Percentiles rank a stretch among this genome's conserved stretches.
phyloP scores from a whole-genome alignment of 2,888 invertebrate genomes.

The Syritta pipiens region DNA sequence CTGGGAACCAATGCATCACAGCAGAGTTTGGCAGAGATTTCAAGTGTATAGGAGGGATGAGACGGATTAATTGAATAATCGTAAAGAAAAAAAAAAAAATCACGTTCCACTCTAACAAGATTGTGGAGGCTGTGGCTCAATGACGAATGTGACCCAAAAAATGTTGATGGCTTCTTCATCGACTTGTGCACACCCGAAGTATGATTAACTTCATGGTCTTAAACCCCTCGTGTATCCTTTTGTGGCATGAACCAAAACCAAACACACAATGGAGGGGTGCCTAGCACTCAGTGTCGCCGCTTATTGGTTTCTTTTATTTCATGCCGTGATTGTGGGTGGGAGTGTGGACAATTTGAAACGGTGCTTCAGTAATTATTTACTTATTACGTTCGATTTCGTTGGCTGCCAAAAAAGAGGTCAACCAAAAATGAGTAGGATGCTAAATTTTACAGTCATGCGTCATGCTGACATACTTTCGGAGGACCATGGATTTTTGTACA shows the following conservation, averaged over 20 bases:
- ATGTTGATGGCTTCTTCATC: slow-evolving; percentile 4
- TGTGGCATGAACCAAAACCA: too few relatives aligned
- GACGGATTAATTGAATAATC: slow-evolving; percentile 42
- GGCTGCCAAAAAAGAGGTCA: slow-evolving; percentile 53
- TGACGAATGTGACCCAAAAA: slow-evolving; percentile 37
- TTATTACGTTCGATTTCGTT: slow-evolving; percentile 54
- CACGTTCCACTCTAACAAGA: slow-evolving; percentile 25
- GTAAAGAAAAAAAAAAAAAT: too few relatives aligned
- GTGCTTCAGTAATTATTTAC: slow-evolving; percentile 50
- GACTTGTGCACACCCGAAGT: not conserved
- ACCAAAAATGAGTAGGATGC: slow-evolving; percentile 53
- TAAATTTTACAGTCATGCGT: slow-evolving; percentile 41
- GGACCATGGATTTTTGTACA: too few relatives aligned
- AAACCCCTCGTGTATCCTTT: slow-evolving; percentile 35
- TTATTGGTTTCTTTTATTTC: slow-evolving; percentile 36
- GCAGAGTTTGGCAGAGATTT: slow-evolving; percentile 3
- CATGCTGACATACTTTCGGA: slow-evolving; percentile 27
- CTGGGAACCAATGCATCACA: slow-evolving; percentile 57
- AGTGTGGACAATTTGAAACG: slow-evolving; percentile 48
- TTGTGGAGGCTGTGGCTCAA: slow-evolving; percentile 46
- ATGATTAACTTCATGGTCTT: not conserved
- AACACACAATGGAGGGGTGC: not conserved
- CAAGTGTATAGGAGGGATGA: not conserved
- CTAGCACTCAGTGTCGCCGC: slow-evolving; percentile 13
- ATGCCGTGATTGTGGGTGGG: slow-evolving; percentile 44